Evolutionary conservation across 2,888 invertebrate species (phyloP), one percentile per base, ranked within the genome.

Genomic region (Neoaliturus tenellus): DNA sequence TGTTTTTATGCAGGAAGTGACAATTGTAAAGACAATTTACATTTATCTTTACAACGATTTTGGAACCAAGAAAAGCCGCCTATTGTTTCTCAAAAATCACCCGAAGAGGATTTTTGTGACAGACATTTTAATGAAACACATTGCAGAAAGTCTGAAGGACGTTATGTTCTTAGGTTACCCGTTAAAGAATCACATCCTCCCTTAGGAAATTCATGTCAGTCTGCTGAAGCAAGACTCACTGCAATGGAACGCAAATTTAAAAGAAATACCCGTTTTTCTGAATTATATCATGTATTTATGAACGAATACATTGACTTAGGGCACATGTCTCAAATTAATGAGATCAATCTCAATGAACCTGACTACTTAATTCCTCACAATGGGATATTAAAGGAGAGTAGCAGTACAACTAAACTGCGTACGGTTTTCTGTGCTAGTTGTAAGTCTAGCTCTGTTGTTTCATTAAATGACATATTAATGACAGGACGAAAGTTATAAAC

Each of bases 281-380:
- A 71, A 71, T 23, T 71, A 14, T 71, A 71, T 28, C 35, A 39
- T 20, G 1, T n/a, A 8, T 39, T 71, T 41, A 71, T 71, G 71
- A 23, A 39, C 23, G 35, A 71, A 71, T 39, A 71, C 20, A 12
- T 23, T 20, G 2, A 2, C 2, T 23, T 71, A 39, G 71, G 41
- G 1, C 71, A 71, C 23, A 71, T 39, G 41, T 41, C 35, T 20
- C 2, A 39, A n/a, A 5, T 39, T 39, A 35, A 35, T 39, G 41
- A 35, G 5, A 20, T 71, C 3, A 8, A 71, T 20, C 41, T 41
- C 1, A 39, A 33, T 41, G 5, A 35, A 39, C 71, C 71, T 5
- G 41, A 71, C 12, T 71, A 71, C 28, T 71, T 71, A n/a, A 10
- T 71, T 39, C 41, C 71, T n/a, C 35, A 71, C 14, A 20, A 39